Percentiles rank a stretch among this genome's conserved stretches.
Conservation (phyloP, 2,113 vertebrate genomes). For the Petroica traversi region DNA sequence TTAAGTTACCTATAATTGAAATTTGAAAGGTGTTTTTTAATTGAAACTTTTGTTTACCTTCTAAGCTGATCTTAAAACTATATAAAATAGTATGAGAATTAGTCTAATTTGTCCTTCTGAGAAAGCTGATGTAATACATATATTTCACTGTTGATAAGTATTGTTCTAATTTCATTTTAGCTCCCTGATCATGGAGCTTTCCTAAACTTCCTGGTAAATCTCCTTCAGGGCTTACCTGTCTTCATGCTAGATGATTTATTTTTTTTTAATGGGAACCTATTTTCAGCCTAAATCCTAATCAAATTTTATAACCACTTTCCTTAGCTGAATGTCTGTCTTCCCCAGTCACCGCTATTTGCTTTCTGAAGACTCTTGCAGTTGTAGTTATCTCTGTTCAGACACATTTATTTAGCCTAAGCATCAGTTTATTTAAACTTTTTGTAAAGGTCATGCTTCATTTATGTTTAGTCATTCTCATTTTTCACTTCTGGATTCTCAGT, state of each 20-base stretch:
- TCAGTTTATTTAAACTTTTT: slow-evolving; percentile 3
- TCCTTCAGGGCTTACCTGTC: neutral
- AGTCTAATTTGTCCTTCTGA: neutral
- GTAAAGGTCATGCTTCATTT: slow-evolving; percentile 4
- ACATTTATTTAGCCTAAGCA: neutral
- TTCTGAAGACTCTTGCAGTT: neutral
- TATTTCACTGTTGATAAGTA: neutral
- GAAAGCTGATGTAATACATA: neutral
- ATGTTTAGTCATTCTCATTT: slow-evolving; percentile 28
- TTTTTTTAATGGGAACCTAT: neutral
- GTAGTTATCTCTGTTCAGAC: neutral
- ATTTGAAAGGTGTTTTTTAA: neutral
- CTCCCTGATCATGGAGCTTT: neutral
- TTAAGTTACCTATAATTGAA: neutral
- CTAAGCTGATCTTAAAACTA: neutral
- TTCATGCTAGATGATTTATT: neutral
- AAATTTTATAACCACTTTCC: neutral
- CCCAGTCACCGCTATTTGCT: neutral
- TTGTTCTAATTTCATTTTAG: neutral
- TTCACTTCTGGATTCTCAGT: slow-evolving; percentile 8
- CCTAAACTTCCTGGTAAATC: neutral
- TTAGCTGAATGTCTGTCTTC: neutral
- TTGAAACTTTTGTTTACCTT: neutral
- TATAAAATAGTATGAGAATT: neutral
- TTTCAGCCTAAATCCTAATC: neutral